These are phyloP conservation scores for Drosophila acutilabella DNA, from an alignment of 2,888 invertebrate genomes.

Conservation along the genomic window DNA sequence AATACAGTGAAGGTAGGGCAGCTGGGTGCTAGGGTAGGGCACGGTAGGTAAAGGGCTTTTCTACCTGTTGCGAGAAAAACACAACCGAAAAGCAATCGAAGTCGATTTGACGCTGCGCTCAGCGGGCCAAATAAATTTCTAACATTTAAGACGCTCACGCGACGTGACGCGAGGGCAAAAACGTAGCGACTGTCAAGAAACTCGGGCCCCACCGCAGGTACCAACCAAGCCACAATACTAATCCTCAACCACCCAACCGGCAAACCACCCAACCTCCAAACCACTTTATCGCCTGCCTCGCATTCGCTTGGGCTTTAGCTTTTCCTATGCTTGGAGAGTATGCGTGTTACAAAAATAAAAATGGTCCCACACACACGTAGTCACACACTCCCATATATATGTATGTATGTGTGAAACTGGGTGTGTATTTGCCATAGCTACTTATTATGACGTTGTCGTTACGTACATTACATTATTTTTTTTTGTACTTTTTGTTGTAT, in stretches of 20 bases:
- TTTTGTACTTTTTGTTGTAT: constrained; percentile 29
- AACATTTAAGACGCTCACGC: constrained; percentile 76
- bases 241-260: constrained; percentile 17
- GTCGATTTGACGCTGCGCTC: constrained; percentile 63
- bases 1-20: background rate
- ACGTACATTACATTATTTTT: constrained; percentile 49
- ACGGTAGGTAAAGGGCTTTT: background rate
- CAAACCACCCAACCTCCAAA: background rate
- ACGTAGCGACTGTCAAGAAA: constrained; percentile 36
- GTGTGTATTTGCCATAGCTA: constrained; percentile 62
- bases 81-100: constrained; percentile 70
- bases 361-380: constrained; percentile 41
- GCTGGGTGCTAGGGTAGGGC: too few relatives aligned
- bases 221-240: constrained; percentile 36
- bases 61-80: constrained; percentile 63
- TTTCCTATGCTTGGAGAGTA: constrained; percentile 13
- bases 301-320: constrained; percentile 5
- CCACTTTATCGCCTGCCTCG: background rate
- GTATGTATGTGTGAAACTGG: constrained; percentile 15
- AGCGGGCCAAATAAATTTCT: constrained; percentile 76
- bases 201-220: constrained; percentile 16
- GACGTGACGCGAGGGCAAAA: constrained; percentile 40
- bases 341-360: constrained; percentile 74
- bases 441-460: constrained; percentile 69
- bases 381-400: background rate